phyloP scores from a whole-genome alignment of 2,888 invertebrate species.

The Pterobdella sp. region DNA sequence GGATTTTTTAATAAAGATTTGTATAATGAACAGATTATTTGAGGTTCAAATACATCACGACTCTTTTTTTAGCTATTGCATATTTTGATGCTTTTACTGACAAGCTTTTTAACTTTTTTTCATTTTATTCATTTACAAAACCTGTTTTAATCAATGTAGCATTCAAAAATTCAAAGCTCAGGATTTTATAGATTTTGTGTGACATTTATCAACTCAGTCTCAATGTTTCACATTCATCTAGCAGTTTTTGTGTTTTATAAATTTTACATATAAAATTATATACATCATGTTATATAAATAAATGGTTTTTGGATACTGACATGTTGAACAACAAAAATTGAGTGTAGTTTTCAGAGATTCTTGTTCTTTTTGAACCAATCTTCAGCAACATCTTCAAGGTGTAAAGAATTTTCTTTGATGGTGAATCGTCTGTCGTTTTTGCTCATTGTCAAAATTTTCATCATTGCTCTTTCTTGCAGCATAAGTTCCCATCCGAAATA shows the following conservation, averaged over 20 bases:
- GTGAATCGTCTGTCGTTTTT: conserved; percentile 7
- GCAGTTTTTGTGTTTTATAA: background rate
- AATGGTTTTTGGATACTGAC: background rate
- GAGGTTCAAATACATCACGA: background rate
- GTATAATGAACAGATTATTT: conserved; percentile 25
- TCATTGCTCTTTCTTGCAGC: conserved; percentile 23
- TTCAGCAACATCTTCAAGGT: conserved; percentile 24
- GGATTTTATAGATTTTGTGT: too few species aligned
- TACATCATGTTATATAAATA: too few species aligned
- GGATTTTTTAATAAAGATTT: conserved; percentile 3
- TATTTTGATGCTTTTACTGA: background rate
- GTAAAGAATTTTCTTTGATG: background rate
- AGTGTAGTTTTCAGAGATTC: background rate
- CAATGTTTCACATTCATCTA: background rate
- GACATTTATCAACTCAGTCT: background rate
- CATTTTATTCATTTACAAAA: background rate
- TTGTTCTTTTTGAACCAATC: conserved; percentile 13
- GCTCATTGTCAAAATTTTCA: conserved; percentile 18
- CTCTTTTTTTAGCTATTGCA: background rate
- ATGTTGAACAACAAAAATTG: background rate
- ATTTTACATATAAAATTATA: background rate
- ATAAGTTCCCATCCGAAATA: conserved; percentile 26
- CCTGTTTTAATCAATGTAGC: too few species aligned
- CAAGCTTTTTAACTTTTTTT: background rate
- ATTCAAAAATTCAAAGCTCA: too few species aligned